phyloP scores from a whole-genome alignment of 2,888 invertebrate genomes.

The Epinotia bilunana region DNA sequence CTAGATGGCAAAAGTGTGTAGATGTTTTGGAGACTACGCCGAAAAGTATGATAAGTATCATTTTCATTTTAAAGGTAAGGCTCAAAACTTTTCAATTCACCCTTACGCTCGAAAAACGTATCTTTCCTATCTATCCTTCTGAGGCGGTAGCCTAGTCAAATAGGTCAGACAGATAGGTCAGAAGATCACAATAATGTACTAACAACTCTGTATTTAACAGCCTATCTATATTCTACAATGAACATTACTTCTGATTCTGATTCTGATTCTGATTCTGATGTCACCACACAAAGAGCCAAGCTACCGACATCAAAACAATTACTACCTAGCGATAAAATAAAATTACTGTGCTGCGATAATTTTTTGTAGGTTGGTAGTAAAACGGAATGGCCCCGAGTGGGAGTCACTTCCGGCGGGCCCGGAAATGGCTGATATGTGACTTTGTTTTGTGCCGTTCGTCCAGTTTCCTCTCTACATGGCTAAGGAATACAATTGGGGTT shows the following conservation, averaged over 20 bases:
- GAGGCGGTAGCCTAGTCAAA: background rate
- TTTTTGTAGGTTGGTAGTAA: constrained; percentile 45
- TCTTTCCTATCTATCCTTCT: too few species aligned
- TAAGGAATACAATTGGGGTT: constrained; percentile 36
- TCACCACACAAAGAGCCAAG: background rate
- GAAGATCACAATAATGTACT: too few species aligned
- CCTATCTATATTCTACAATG: too few species aligned
- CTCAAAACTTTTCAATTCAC: too few species aligned
- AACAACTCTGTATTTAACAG: too few species aligned
- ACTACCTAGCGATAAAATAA: constrained; percentile 28
- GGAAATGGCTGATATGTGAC: constrained; percentile 69
- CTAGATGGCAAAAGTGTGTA: too few species aligned
- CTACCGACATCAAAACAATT: constrained; percentile 22
- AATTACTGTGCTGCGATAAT: constrained; percentile 34
- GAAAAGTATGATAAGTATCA: too few species aligned
- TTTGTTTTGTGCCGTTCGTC: constrained; percentile 67
- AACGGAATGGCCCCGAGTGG: constrained; percentile 39
- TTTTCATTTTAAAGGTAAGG: too few species aligned
- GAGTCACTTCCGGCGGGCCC: constrained; percentile 60
- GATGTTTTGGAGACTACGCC: too few species aligned
- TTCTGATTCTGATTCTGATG: too few species aligned
- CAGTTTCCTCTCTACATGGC: constrained; percentile 44
- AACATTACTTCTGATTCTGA: too few species aligned
- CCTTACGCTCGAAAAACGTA: too few species aligned
- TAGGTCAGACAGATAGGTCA: constrained; percentile 7